Evolutionary conservation across 2,113 vertebrate species (phyloP).

Genomic region (Cyanoderma ruficeps): DNA sequence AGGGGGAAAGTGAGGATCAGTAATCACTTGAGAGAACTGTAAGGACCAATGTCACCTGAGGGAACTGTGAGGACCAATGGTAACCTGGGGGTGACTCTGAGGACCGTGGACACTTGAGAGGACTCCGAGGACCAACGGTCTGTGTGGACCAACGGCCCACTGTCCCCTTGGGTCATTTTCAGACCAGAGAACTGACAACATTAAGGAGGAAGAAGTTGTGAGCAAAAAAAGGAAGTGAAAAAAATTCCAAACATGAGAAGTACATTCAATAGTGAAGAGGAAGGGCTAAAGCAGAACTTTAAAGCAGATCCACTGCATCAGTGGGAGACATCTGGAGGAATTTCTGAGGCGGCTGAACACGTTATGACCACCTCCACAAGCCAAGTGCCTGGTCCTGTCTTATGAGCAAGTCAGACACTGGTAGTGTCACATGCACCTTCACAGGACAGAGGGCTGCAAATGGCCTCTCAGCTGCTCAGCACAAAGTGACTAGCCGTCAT

Average conservation of each 20-base stretch:
- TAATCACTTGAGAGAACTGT: not conserved
- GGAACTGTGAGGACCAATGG: not conserved
- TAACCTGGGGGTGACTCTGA: not conserved
- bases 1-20: not conserved
- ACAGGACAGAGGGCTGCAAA: not conserved
- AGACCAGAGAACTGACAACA: not conserved
- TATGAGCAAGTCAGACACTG: too few species aligned
- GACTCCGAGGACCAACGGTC: not conserved
- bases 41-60: not conserved
- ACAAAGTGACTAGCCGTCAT: not conserved
- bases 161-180: not conserved
- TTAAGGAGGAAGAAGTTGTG: not conserved
- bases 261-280: not conserved
- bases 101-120: not conserved
- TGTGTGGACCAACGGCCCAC: not conserved
- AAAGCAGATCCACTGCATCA: not conserved
- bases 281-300: not conserved
- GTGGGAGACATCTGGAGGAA: not conserved
- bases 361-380: not conserved
- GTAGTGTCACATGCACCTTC: too few species aligned
- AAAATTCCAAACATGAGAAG: not conserved
- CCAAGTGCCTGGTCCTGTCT: not conserved
- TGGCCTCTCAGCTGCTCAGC: not conserved
- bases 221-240: not conserved
- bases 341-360: not conserved